These are phyloP conservation scores for Sebastes flavidus DNA, from an alignment of 2,797 vertebrate genomes.

Conservation along the genomic window DNA sequence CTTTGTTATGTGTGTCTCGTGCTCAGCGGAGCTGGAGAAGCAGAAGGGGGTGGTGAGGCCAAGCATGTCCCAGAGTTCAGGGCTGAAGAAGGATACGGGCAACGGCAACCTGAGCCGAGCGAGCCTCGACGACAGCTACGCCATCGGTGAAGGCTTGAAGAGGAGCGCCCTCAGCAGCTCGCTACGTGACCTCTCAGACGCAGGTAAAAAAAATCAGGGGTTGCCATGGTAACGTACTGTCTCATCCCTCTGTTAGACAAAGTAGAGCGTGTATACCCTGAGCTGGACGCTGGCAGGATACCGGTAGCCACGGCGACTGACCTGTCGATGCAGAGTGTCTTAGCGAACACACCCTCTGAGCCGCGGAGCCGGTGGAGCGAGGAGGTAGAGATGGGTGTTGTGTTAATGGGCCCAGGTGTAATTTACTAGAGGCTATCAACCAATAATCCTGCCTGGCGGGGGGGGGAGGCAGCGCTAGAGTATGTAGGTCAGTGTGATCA, in stretches of 20 bases:
- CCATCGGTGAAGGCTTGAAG: constrained; percentile 92
- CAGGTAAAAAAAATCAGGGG: constrained; percentile 85
- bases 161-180: constrained; percentile 97
- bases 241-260: not conserved
- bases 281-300: constrained; percentile 49
- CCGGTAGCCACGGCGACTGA: not conserved
- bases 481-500: constrained; percentile 64
- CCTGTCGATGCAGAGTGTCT: not conserved
- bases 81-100: constrained; percentile 92
- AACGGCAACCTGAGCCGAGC: constrained; percentile 88
- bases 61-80: constrained; percentile 91
- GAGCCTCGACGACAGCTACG: constrained; percentile 95
- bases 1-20: not conserved
- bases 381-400: constrained; percentile 23
- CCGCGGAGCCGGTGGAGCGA: not conserved
- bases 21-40: constrained; percentile 94
- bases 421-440: constrained; percentile 51
- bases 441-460: constrained; percentile 44
- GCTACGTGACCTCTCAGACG: constrained; percentile 93
- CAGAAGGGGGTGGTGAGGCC: constrained; percentile 94
- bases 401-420: constrained; percentile 45
- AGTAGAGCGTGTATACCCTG: constrained; percentile 10
- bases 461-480: constrained; percentile 23
- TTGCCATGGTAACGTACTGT: not conserved
- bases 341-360: not conserved